Evolutionary conservation across 2,113 vertebrate species (phyloP).

Genomic region (Myotis brandtii): DNA sequence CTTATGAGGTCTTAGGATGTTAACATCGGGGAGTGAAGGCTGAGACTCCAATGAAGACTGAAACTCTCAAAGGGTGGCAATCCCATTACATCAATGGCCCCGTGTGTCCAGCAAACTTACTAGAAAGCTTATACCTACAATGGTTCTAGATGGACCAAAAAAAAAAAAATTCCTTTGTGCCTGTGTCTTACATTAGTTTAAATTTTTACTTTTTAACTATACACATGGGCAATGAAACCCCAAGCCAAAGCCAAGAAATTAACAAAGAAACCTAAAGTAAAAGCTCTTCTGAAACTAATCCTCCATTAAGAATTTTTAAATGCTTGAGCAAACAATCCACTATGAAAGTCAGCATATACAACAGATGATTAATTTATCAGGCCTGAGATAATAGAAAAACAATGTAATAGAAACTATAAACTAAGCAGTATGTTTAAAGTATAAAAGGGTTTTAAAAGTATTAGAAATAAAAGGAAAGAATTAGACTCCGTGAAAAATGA

Average conservation of each 20-base stretch:
- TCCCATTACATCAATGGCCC: background rate
- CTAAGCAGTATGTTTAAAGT: background rate
- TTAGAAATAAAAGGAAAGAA: background rate
- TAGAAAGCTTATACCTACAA: background rate
- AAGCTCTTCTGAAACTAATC: conserved; percentile 53
- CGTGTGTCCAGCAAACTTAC: background rate
- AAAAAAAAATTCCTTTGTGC: background rate
- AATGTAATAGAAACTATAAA: background rate
- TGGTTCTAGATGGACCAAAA: background rate
- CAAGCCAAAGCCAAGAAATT: conserved; percentile 32
- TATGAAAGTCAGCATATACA: background rate
- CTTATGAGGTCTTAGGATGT: background rate
- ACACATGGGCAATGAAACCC: background rate
- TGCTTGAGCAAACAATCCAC: conserved; percentile 28
- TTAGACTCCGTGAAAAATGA: conserved; percentile 34
- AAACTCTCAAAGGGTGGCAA: background rate
- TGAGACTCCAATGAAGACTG: background rate
- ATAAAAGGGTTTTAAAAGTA: background rate
- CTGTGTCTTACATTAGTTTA: background rate
- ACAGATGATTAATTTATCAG: background rate
- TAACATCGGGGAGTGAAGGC: background rate
- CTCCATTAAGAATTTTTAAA: conserved; percentile 22
- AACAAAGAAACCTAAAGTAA: conserved; percentile 28
- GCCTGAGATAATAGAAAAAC: conserved; percentile 17
- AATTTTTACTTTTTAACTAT: conserved; percentile 8